phyloP scores from a whole-genome alignment of 2,888 invertebrate species.

The Amblyjoppa fuscipennis region DNA sequence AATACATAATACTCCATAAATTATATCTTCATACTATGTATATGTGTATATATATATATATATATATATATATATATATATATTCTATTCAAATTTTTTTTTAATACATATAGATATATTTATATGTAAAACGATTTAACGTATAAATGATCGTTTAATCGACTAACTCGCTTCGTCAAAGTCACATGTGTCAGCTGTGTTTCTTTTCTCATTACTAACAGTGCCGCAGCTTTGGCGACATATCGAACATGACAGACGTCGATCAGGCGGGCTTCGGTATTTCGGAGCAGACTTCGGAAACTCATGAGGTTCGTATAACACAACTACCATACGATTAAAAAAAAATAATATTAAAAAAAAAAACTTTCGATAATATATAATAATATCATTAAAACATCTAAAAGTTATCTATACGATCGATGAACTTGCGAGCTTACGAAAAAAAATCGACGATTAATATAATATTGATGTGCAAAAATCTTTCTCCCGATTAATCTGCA shows the following conservation, averaged over 20 bases:
- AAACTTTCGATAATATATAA: neutral
- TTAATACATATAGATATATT: neutral
- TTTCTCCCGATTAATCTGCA: neutral
- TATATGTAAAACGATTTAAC: conserved; percentile 23
- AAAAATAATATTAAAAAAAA: neutral
- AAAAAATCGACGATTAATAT: neutral
- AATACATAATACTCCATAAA: conserved; percentile 48
- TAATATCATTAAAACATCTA: conserved; percentile 2
- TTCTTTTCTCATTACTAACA: conserved; percentile 82
- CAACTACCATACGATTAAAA: conserved; percentile 41
- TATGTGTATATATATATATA: conserved; percentile 17
- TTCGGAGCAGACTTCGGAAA: conserved; percentile 78
- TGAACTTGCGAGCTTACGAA: neutral
- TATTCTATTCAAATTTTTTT: too few species aligned
- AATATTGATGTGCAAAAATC: neutral
- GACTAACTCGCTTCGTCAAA: conserved; percentile 69
- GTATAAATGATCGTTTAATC: conserved; percentile 58
- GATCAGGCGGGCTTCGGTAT: conserved; percentile 80
- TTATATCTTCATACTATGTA: conserved; percentile 8
- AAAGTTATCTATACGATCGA: neutral
- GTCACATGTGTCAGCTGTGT: conserved; percentile 76
- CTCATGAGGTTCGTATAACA: conserved; percentile 80
- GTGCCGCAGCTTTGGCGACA: conserved; percentile 89
- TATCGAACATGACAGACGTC: conserved; percentile 86
- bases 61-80: neutral